Percentiles rank a stretch among this genome's conserved stretches.
Conservation (phyloP, 2,888 invertebrate genomes). For the Gisinianus flammeolus region DNA sequence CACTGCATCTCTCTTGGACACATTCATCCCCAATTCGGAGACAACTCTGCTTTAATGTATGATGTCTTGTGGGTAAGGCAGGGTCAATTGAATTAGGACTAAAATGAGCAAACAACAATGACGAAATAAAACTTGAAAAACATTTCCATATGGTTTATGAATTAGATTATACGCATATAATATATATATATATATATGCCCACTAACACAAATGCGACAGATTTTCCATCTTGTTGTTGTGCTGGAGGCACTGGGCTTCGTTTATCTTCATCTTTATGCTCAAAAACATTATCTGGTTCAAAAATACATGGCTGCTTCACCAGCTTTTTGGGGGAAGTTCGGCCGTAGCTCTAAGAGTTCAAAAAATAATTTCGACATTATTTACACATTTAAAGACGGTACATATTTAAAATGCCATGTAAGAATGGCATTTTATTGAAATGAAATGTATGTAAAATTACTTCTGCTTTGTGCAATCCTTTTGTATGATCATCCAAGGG, state of each 20-base stretch:
- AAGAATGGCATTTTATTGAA: too few relatives aligned
- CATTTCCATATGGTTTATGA: too few relatives aligned
- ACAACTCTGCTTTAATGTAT: constrained; percentile 67
- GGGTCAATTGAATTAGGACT: neutral
- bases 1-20: constrained; percentile 77
- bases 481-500: constrained; percentile 42
- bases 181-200: too few relatives aligned
- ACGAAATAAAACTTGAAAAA: too few relatives aligned
- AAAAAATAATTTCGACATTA: constrained; percentile 1
- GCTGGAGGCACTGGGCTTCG: constrained; percentile 9
- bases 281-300: constrained; percentile 54
- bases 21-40: constrained; percentile 75
- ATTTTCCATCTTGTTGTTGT: constrained; percentile 44
- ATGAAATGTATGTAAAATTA: too few relatives aligned
- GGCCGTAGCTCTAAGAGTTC: constrained; percentile 17
- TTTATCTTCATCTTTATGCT: constrained; percentile 34
- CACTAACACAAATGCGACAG: constrained; percentile 55
- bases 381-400: too few relatives aligned
- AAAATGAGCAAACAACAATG: too few relatives aligned
- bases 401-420: too few relatives aligned
- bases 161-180: too few relatives aligned
- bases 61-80: neutral
- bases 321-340: constrained; percentile 54
- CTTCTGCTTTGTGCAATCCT: constrained; percentile 51
- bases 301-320: constrained; percentile 54